Evolutionary conservation across 53 echinoderm and acorn worm genomes (phyloP).

Genomic region (Antedon mediterranea): DNA sequence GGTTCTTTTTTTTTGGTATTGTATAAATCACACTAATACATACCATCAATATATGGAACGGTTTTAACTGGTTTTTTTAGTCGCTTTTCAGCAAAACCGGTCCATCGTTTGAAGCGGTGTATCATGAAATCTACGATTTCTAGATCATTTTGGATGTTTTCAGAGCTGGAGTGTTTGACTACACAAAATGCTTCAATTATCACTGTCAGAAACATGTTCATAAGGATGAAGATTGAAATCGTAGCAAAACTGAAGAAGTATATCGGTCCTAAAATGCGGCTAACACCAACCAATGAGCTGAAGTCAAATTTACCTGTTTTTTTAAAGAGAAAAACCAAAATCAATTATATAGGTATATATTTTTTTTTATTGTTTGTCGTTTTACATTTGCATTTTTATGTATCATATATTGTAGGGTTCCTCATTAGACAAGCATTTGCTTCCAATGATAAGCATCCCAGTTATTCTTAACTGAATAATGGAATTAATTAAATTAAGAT

Average conservation of each 20-base stretch:
- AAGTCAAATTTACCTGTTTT: constrained; percentile 81
- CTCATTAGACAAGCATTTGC: no score
- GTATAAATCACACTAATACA: no score
- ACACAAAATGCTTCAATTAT: constrained; percentile 69
- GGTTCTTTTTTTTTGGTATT: no score
- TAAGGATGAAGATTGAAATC: constrained; percentile 68
- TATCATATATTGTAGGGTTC: no score
- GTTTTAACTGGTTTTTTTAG: constrained; percentile 3
- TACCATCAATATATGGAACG: not conserved
- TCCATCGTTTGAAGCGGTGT: constrained; percentile 65
- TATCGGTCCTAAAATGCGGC: constrained; percentile 51
- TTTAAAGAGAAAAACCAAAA: no score
- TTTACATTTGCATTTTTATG: no score
- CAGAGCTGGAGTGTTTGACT: constrained; percentile 6
- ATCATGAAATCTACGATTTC: constrained; percentile 98
- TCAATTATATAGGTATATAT: no score
- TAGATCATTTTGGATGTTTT: constrained; percentile 42
- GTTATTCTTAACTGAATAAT: no score
- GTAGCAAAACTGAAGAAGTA: constrained; percentile 84
- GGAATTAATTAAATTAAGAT: no score
- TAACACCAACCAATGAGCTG: constrained; percentile 34
- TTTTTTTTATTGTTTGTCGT: no score
- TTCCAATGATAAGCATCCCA: no score
- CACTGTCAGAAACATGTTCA: constrained; percentile 97
- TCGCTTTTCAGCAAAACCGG: constrained; percentile 45